These are phyloP conservation scores for Flexamia atlantica DNA, from an alignment of 2,888 invertebrate species.

Conservation along the genomic window DNA sequence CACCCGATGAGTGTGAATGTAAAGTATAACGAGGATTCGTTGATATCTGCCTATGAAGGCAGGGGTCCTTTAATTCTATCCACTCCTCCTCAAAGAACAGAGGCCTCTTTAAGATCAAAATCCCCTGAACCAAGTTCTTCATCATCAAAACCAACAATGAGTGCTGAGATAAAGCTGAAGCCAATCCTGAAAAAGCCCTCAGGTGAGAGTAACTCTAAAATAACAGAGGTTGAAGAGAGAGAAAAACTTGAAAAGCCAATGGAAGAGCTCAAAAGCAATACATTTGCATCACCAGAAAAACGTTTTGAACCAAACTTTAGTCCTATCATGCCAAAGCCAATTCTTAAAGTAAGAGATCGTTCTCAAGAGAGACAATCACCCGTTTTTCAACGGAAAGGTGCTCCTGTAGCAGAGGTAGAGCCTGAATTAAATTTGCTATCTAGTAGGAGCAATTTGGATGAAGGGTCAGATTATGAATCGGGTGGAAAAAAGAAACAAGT, in stretches of 20 bases:
- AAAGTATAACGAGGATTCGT: slow-evolving; percentile 66
- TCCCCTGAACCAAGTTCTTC: background rate
- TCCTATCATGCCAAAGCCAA: slow-evolving; percentile 86
- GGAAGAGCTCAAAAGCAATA: background rate
- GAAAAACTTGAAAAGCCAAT: background rate
- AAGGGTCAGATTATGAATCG: slow-evolving; percentile 61
- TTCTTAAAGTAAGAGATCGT: slow-evolving; percentile 79
- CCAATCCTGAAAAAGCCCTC: slow-evolving; percentile 24
- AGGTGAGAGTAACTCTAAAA: background rate
- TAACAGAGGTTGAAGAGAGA: background rate
- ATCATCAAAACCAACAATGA: background rate
- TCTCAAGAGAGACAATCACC: slow-evolving; percentile 58
- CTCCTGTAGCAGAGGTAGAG: slow-evolving; percentile 60
- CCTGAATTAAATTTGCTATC: slow-evolving; percentile 58
- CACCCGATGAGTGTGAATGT: slow-evolving; percentile 79
- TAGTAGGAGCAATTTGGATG: slow-evolving; percentile 43
- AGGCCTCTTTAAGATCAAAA: background rate
- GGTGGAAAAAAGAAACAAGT: slow-evolving; percentile 68
- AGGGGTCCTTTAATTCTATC: slow-evolving; percentile 42
- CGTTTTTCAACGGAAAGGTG: background rate
- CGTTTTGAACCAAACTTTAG: slow-evolving; percentile 53
- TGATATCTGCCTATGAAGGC: slow-evolving; percentile 46
- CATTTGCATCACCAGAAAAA: slow-evolving; percentile 44
- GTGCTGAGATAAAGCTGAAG: slow-evolving; percentile 22
- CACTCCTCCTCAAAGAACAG: background rate